These are phyloP conservation scores for Cyaniris semiargus DNA, from an alignment of 2,888 invertebrate genomes.

Conservation along the genomic window DNA sequence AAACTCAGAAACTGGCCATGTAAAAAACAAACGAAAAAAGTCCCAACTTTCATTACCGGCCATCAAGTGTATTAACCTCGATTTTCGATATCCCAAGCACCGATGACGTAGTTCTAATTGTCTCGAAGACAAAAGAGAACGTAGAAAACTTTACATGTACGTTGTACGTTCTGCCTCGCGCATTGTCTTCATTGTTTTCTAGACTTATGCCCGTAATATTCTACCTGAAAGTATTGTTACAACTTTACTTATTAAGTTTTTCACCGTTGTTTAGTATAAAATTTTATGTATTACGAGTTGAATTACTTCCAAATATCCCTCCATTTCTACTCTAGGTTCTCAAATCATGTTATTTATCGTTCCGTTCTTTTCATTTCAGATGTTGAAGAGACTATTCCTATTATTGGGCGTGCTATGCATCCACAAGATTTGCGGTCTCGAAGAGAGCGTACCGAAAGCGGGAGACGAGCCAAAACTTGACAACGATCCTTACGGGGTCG, in stretches of 20 bases:
- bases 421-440: slow-evolving; percentile 56
- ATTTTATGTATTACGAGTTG: neutral
- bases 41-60: neutral
- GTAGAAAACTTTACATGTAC: slow-evolving; percentile 46
- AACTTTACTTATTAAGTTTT: slow-evolving; percentile 7
- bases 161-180: slow-evolving; percentile 33
- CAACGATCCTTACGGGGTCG: slow-evolving; percentile 41
- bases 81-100: slow-evolving; percentile 35
- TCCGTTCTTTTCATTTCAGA: slow-evolving; percentile 58
- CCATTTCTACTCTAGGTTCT: neutral
- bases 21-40: neutral
- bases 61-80: slow-evolving; percentile 22
- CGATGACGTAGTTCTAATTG: slow-evolving; percentile 44
- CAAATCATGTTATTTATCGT: neutral
- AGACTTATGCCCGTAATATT: slow-evolving; percentile 18
- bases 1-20: neutral
- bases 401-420: slow-evolving; percentile 52
- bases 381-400: slow-evolving; percentile 50
- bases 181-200: slow-evolving; percentile 29
- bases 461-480: slow-evolving; percentile 46
- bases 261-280: neutral
- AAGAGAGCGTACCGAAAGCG: slow-evolving; percentile 45
- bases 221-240: slow-evolving; percentile 11
- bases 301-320: neutral
- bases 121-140: slow-evolving; percentile 48